phyloP scores from a whole-genome alignment of 2,888 invertebrate genomes.

The Chrysina gloriosa region DNA sequence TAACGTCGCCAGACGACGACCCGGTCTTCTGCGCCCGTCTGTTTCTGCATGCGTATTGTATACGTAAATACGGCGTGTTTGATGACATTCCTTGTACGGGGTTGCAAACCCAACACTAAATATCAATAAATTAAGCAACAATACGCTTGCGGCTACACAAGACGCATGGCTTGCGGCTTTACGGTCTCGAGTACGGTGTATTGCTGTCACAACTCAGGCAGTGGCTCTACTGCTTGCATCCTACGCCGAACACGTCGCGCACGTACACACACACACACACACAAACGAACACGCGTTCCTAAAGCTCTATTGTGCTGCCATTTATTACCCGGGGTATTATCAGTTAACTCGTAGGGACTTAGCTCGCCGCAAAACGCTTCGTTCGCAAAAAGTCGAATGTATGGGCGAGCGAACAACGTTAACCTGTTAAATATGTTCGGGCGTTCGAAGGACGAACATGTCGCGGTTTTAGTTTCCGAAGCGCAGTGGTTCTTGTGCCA shows the following conservation, averaged over 20 bases:
- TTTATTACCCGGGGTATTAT: conserved; percentile 32
- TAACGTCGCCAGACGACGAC: background rate
- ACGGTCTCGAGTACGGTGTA: conserved; percentile 47
- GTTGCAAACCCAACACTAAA: conserved; percentile 51
- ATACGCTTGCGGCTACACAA: conserved; percentile 58
- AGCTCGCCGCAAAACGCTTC: conserved; percentile 8
- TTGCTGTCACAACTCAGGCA: conserved; percentile 50
- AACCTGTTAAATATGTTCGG: too few species aligned
- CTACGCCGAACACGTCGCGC: background rate
- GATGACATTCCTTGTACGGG: conserved; percentile 47
- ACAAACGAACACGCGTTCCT: conserved; percentile 21
- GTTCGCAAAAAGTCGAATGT: background rate
- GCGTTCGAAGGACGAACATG: too few species aligned
- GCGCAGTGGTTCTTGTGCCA: too few species aligned
- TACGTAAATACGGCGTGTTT: conserved; percentile 22
- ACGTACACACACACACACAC: background rate
- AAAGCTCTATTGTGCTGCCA: conserved; percentile 38
- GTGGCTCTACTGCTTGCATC: background rate
- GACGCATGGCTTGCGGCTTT: conserved; percentile 60
- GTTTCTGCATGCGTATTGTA: background rate
- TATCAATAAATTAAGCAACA: conserved; percentile 62
- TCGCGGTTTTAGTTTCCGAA: too few species aligned
- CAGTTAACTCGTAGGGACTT: conserved; percentile 30
- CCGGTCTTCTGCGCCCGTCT: background rate
- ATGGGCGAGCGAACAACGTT: too few species aligned